Base-by-base conservation (phyloP, 2,888 invertebrate species). In the Drosophila nr. perissopoda region DNA sequence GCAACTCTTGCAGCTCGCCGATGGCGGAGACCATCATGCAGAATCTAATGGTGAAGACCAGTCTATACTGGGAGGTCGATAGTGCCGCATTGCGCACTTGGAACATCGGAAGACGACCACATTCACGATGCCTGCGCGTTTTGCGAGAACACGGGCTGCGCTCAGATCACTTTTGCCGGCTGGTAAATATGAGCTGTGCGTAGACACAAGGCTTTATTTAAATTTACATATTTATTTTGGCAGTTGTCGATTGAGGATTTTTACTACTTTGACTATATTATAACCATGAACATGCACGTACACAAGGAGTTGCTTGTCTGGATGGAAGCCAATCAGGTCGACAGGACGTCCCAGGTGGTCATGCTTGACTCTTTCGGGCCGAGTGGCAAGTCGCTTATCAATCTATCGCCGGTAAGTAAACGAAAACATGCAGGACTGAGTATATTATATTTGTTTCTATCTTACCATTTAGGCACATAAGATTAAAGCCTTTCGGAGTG, bases 1-100 rank as follows among this genome's bases (percentile, higher is more conserved):
- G 98, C 16, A 99, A 99, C 91, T 98, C 98, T 74, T 99, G 98
- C 92, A 95, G 98, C 7, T 98, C 98, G 5, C 98, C 98, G 0
- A 98, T 98, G 92, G 98, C 98, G 11, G 98, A 98, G 93, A 97
- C 97, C 4, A 96, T 98, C 6, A 98, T 98, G 91, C 94, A 94
- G 64, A 74, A 85, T 68, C 68, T 91, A 2, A 76, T 91, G 67
- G 75, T 70, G 1, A 85, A 82, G 58, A 94, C 95, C 69, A 76
- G 83, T 38, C 80, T 91, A 0, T 75, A 94, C 84, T 98, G 98
- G 98, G 94, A 95, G 78, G 95, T 97, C 2, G 97, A 98, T 89
- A 98, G 98, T 93, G 98, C 98, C 0, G 99, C 96, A 0, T 94
- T 97, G 52, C 96, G 96, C 10, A 94, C 95, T 16, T 98, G 97